phyloP scores from a whole-genome alignment of 2,797 vertebrate species.

The Holocentrus rufus region DNA sequence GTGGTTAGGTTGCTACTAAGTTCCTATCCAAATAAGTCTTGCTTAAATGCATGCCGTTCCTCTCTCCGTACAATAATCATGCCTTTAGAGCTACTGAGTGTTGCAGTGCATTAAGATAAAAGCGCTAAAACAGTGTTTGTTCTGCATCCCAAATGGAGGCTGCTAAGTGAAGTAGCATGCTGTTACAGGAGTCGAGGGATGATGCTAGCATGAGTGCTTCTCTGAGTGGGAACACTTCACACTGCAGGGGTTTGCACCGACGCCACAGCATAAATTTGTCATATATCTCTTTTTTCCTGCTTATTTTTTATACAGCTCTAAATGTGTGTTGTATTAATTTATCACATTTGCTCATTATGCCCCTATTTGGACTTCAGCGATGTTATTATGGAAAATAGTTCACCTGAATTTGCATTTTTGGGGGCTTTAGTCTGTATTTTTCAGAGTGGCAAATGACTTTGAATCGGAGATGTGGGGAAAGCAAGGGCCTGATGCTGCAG shows the following conservation, averaged over 20 bases:
- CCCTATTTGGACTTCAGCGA: constrained; percentile 31
- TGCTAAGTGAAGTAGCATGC: constrained; percentile 78
- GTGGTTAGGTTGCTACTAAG: constrained; percentile 49
- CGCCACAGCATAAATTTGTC: constrained; percentile 66
- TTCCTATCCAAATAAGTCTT: constrained; percentile 66
- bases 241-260: constrained; percentile 66
- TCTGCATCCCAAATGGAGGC: constrained; percentile 76
- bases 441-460: constrained; percentile 57
- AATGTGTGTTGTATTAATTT: constrained; percentile 51
- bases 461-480: constrained; percentile 51
- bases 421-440: constrained; percentile 30
- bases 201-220: constrained; percentile 73
- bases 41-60: constrained; percentile 56
- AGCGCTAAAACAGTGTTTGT: constrained; percentile 78
- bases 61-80: constrained; percentile 68
- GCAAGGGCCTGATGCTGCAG: constrained; percentile 26
- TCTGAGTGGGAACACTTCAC: constrained; percentile 78
- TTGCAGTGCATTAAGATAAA: constrained; percentile 79
- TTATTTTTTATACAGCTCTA: constrained; percentile 5
- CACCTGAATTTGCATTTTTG: constrained; percentile 34
- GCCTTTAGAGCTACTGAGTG: constrained; percentile 66
- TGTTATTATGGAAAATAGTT: constrained; percentile 51
- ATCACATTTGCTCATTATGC: constrained; percentile 67
- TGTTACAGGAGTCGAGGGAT: constrained; percentile 75
- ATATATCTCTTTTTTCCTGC: constrained; percentile 46